Evolutionary conservation across 2,113 vertebrate species (phyloP).

Genomic region (Varanus komodoensis): DNA sequence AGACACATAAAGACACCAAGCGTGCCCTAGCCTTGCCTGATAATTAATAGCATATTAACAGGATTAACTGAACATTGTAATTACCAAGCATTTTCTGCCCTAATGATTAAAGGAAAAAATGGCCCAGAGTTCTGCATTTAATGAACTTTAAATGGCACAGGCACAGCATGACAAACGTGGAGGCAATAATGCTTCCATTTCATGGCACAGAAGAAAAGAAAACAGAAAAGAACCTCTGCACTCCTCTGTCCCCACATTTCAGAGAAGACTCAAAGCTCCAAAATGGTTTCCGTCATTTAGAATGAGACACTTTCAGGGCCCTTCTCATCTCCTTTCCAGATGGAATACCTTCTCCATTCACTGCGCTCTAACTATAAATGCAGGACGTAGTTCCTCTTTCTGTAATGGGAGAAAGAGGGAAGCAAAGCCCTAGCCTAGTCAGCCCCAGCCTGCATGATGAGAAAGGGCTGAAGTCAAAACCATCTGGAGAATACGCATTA

Average conservation of each 20-base stretch:
- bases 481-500: not conserved
- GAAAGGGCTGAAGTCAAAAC: not conserved
- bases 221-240: not conserved
- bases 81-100: not conserved
- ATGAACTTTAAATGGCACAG: not conserved
- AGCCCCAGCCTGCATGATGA: not conserved
- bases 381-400: too few relatives aligned
- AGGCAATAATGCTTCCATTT: conserved; percentile 14
- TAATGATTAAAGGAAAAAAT: conserved; percentile 22
- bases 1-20: not conserved
- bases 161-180: conserved; percentile 11
- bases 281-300: not conserved
- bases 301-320: not conserved
- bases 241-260: not conserved
- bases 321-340: not conserved
- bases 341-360: not conserved
- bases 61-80: conserved; percentile 26
- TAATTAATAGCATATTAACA: conserved; percentile 2
- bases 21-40: conserved; percentile 11
- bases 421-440: too few relatives aligned
- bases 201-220: not conserved
- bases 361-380: too few relatives aligned
- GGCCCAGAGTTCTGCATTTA: conserved; percentile 8
- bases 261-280: not conserved
- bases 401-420: not conserved